These are phyloP conservation scores for Aspidapion aeneum DNA, from an alignment of 2,888 invertebrate species.

Conservation along the genomic window DNA sequence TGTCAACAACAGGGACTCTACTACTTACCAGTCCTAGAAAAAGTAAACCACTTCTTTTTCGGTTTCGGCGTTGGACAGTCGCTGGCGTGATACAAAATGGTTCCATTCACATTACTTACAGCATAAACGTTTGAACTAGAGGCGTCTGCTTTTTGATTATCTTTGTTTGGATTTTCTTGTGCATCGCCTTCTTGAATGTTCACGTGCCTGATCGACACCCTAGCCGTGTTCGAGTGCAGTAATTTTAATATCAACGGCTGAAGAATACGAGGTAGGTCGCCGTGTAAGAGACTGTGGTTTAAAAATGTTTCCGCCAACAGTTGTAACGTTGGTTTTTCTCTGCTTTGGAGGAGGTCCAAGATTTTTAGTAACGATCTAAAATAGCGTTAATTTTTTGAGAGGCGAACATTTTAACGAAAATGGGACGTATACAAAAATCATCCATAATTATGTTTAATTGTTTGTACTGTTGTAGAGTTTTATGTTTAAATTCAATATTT, in stretches of 20 bases:
- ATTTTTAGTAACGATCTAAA: conserved; percentile 68
- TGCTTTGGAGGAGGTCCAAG: conserved; percentile 61
- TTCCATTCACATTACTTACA: conserved; percentile 78
- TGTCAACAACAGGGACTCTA: too few species aligned
- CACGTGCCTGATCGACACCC: conserved; percentile 75
- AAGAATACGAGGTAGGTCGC: conserved; percentile 73
- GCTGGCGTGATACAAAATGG: conserved; percentile 64
- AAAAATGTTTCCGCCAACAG: conserved; percentile 73
- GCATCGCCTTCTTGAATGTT: conserved; percentile 56
- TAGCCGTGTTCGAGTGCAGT: conserved; percentile 72
- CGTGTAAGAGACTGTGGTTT: conserved; percentile 66
- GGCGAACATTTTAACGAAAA: not conserved
- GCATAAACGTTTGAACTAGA: conserved; percentile 62
- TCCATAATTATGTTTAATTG: too few species aligned
- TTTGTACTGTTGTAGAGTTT: not conserved
- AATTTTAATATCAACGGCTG: conserved; percentile 74
- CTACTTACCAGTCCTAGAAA: conserved; percentile 42
- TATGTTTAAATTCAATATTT: not conserved
- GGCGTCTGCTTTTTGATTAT: conserved; percentile 39
- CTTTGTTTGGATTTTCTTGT: conserved; percentile 40
- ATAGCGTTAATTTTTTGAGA: not conserved
- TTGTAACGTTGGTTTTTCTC: conserved; percentile 56
- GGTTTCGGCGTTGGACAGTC: conserved; percentile 44
- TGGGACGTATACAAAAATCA: too few species aligned
- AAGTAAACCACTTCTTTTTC: conserved; percentile 45